phyloP scores from a whole-genome alignment of 2,888 invertebrate genomes.

The Euspilapteryx auroguttella region DNA sequence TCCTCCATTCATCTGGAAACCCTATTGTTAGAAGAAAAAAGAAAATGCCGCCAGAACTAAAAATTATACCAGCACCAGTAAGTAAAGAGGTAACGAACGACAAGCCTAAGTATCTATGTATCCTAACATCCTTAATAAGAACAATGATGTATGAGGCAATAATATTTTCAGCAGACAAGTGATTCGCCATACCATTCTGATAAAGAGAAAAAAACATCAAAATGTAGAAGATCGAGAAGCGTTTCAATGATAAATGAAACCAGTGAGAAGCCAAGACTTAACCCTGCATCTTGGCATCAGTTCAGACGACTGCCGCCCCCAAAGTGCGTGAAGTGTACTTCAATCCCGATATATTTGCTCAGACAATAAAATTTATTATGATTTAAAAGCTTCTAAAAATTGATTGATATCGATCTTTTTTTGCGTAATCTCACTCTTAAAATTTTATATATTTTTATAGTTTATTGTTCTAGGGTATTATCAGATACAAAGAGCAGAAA shows the following conservation, averaged over 20 bases:
- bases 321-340: constrained; percentile 36
- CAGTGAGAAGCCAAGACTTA: constrained; percentile 34
- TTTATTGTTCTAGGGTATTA: constrained; percentile 32
- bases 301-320: constrained; percentile 44
- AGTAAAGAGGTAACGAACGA: no score
- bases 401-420: no score
- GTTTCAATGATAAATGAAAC: constrained; percentile 48
- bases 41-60: constrained; percentile 57
- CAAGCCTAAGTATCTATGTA: no score
- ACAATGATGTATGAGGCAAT: no score
- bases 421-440: no score
- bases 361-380: background rate
- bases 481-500: constrained; percentile 39
- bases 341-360: no score
- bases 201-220: constrained; percentile 30
- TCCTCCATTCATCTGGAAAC: constrained; percentile 32
- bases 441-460: no score
- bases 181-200: constrained; percentile 51
- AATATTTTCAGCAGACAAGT: constrained; percentile 40
- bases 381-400: background rate
- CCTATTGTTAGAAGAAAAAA: constrained; percentile 42
- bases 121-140: no score
- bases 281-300: constrained; percentile 54
- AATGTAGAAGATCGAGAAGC: constrained; percentile 39
- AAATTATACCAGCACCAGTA: constrained; percentile 48